Conservation (phyloP, 2,797 vertebrate species). For the Urosaurus nigricauda region DNA sequence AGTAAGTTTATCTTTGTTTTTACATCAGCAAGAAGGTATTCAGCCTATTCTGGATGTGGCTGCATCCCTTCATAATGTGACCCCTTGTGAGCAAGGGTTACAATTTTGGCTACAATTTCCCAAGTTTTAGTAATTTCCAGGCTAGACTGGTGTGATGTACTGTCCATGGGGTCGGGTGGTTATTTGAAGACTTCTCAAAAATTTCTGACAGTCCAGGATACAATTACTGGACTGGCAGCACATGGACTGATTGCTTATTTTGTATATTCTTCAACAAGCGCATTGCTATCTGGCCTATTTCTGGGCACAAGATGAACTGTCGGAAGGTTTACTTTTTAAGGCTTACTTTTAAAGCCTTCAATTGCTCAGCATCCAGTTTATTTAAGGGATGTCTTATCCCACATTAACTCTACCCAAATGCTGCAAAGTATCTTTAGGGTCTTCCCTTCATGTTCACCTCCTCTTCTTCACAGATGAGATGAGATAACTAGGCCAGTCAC, state of each 20-base stretch:
- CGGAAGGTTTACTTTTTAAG: too few relatives aligned
- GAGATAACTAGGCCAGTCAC: not conserved
- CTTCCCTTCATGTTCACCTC: not conserved
- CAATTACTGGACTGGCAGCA: not conserved
- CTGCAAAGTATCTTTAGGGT: not conserved
- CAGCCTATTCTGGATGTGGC: not conserved
- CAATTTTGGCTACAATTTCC: not conserved
- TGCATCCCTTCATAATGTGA: not conserved
- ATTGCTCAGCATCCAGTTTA: not conserved
- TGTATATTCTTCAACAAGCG: not conserved
- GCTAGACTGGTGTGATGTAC: not conserved
- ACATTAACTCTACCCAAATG: not conserved
- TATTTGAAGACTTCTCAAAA: not conserved
- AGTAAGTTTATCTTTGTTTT: not conserved
- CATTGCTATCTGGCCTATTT: not conserved
- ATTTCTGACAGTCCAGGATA: not conserved
- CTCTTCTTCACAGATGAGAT: not conserved
- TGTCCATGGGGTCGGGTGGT: not conserved
- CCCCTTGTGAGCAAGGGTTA: not conserved
- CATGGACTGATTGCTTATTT: not conserved
- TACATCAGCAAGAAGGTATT: not conserved
- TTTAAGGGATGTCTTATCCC: not conserved
- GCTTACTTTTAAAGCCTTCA: not conserved
- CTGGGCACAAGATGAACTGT: not conserved
- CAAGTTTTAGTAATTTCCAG: not conserved